Percentiles rank a stretch among this genome's conserved stretches.
These are phyloP conservation scores for Colius striatus DNA, from an alignment of 2,113 vertebrate species.

Conservation along the genomic window DNA sequence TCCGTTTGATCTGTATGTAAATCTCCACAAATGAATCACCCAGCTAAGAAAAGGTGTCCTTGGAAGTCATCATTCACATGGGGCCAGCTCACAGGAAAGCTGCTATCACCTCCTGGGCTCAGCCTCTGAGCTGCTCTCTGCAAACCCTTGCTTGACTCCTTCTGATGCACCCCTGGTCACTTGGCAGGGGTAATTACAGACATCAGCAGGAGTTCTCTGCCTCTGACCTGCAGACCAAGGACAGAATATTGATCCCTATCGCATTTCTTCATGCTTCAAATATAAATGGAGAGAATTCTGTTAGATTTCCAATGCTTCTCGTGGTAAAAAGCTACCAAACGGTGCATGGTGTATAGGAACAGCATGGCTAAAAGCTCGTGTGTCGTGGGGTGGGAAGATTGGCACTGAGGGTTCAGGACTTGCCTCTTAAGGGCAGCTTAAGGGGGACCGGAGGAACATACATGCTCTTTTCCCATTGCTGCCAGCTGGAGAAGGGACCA, in stretches of 20 bases:
- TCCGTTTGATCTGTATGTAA: constrained; percentile 34
- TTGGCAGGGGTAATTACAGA: neutral
- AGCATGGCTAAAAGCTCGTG: neutral
- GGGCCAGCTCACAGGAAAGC: neutral
- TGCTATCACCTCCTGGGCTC: neutral
- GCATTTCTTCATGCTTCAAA: constrained; percentile 4
- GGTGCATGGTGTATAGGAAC: accelerated
- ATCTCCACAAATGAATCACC: neutral
- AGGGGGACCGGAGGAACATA: neutral
- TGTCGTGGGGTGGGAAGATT: neutral
- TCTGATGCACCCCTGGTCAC: neutral
- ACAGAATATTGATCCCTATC: neutral
- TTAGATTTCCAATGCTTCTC: neutral
- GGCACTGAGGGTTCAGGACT: neutral
- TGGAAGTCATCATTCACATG: neutral
- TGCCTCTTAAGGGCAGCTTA: neutral
- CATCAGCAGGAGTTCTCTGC: neutral
- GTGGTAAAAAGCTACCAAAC: neutral
- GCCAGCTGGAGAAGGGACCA: neutral
- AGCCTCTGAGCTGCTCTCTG: neutral
- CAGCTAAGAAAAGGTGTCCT: constrained; percentile 20
- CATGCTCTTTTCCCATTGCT: neutral
- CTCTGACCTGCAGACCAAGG: constrained; percentile 1
- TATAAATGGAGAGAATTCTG: neutral
- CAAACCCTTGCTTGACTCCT: neutral